phyloP scores from a whole-genome alignment of 2,888 invertebrate genomes.

The Yponomeuta evonymella region DNA sequence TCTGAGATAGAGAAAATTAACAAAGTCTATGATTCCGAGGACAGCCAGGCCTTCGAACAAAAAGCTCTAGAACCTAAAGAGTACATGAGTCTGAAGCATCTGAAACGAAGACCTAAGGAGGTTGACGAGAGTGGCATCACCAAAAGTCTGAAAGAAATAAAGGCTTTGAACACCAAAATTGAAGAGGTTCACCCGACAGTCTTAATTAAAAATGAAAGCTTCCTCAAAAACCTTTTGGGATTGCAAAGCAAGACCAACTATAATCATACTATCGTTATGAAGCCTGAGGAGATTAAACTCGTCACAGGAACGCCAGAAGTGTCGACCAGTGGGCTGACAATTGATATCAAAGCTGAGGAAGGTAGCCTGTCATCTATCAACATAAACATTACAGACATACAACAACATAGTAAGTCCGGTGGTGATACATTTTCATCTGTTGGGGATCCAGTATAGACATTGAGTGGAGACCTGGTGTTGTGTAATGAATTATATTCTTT shows the following conservation, averaged over 20 bases:
- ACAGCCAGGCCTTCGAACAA: slow-evolving; percentile 11
- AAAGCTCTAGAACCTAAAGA: slow-evolving; percentile 18
- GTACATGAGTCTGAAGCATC: slow-evolving; percentile 15
- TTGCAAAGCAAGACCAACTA: slow-evolving; percentile 38
- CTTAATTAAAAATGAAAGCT: slow-evolving; percentile 43
- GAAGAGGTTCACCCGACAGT: slow-evolving; percentile 20
- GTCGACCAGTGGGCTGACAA: background rate
- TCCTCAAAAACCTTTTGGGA: slow-evolving; percentile 42
- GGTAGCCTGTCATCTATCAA: slow-evolving; percentile 35
- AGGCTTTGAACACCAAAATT: slow-evolving; percentile 34
- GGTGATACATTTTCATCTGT: background rate
- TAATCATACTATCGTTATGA: slow-evolving; percentile 31
- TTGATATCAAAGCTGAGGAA: slow-evolving; percentile 33
- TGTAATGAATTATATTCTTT: background rate
- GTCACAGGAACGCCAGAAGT: slow-evolving; percentile 22
- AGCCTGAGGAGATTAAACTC: slow-evolving; percentile 37
- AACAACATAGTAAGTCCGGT: background rate
- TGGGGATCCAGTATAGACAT: background rate
- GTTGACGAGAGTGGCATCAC: slow-evolving; percentile 26
- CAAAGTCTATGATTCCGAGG: slow-evolving; percentile 29
- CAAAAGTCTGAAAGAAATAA: slow-evolving; percentile 35
- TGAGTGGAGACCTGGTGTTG: background rate
- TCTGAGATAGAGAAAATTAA: slow-evolving; percentile 39
- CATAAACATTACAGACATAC: slow-evolving; percentile 33
- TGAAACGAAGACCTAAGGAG: background rate